A percentile compares a stretch with the other conserved stretches of the same genome.
phyloP scores from a whole-genome alignment of 2,797 vertebrate genomes.

The Hirundo rustica region DNA sequence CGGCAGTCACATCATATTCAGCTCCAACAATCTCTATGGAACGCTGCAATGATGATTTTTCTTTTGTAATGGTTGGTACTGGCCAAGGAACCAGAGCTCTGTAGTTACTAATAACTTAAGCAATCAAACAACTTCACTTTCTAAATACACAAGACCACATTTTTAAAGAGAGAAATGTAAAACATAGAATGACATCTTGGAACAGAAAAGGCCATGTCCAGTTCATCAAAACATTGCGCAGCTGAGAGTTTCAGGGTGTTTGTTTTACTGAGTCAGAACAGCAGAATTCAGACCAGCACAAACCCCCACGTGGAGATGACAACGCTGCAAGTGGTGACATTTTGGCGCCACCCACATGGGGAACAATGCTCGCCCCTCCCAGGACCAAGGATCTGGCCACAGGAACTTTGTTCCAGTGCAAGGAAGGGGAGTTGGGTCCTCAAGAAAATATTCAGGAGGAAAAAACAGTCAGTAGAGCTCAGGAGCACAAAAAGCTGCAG shows the following conservation, averaged over 20 bases:
- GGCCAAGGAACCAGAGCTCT: background rate
- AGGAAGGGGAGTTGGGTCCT: background rate
- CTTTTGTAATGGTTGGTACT: background rate
- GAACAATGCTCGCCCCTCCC: background rate
- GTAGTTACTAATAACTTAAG: background rate
- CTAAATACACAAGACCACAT: background rate
- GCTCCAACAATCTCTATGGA: background rate
- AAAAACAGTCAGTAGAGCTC: background rate
- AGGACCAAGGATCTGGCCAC: background rate
- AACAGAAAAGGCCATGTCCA: background rate
- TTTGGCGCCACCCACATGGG: background rate
- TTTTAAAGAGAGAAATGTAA: background rate
- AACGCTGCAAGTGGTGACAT: rapidly evolving
- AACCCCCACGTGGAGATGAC: background rate
- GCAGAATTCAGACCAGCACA: background rate
- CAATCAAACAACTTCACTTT: background rate
- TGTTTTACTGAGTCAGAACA: background rate
- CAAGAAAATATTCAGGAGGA: background rate
- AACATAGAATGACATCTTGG: background rate
- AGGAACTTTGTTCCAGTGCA: background rate
- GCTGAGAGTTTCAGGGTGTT: background rate
- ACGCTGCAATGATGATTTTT: rapidly evolving
- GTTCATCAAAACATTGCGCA: background rate
- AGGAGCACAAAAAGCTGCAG: background rate
- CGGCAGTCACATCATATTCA: background rate